Evolutionary conservation across 2,113 vertebrate species (phyloP).

Genomic region (Ovibos moschatus): DNA sequence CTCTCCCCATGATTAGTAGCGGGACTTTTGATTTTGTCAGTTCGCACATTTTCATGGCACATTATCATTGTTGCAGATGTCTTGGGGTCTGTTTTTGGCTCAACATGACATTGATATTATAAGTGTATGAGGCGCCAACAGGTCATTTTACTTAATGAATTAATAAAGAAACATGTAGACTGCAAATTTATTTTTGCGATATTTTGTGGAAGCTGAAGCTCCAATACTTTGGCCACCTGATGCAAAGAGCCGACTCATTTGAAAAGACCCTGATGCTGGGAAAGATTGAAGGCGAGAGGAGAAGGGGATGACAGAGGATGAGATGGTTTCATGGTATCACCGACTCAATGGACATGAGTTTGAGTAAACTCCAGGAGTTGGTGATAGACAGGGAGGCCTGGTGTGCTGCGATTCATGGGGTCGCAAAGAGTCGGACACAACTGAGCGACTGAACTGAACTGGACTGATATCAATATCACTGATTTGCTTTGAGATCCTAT

Average conservation of each 20-base stretch:
- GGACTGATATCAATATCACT: not conserved
- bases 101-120: not conserved
- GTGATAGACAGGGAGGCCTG: not conserved
- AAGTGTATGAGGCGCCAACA: not conserved
- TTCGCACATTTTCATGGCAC: rapidly evolving
- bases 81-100: too few species aligned
- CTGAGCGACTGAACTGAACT: not conserved
- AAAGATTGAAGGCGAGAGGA: not conserved
- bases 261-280: not conserved
- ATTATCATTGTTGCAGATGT: rapidly evolving
- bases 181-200: not conserved
- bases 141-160: not conserved
- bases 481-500: not conserved
- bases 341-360: rapidly evolving
- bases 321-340: not conserved
- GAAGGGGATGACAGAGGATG: not conserved
- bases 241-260: not conserved
- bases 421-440: rapidly evolving
- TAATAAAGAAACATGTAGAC: not conserved
- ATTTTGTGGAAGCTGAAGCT: not conserved
- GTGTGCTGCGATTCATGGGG: rapidly evolving
- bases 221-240: not conserved
- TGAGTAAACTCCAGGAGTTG: not conserved
- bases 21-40: not conserved
- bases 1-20: not conserved